Evolutionary conservation across 2,797 vertebrate species (phyloP), one percentile per base, ranked within the genome.

Genomic region (Rousettus madagascariensis): DNA sequence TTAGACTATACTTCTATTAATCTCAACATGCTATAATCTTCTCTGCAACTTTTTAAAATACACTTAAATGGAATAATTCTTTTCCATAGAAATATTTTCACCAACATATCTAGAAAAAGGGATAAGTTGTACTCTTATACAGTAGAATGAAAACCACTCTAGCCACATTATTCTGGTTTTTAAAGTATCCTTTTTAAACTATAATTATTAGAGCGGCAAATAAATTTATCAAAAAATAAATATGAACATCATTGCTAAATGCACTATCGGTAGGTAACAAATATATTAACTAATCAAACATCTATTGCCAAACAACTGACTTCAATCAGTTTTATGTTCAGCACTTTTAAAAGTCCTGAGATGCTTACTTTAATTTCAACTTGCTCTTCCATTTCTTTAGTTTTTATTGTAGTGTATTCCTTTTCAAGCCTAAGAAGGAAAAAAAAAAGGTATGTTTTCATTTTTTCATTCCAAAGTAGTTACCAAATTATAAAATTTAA

Each of bases 331-430:
- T 8, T 63, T 78, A 90, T 90, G 24, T 78, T 49, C 3, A 79
- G 28, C 3, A 43, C 33, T 86, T 94, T 89, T 46, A 63, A 75
- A 96, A 95, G 15, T 22, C 57, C 49, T 85, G 22, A 89, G 59
- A 84, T 33, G 93, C 98, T 97, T 98, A 99, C 99, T 99, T 99
- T 99, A 98, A 99, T 99, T 98, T 99, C 99, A 97, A 99, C 99
- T 98, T 99, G 99, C 92, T 99, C 99, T 98, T 99, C 99, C 99
- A 99, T 99, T 98, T 99, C 99, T 98, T 99, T 99, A 88, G 99
- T 99, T 99, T 99, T 99, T 98, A 99, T 99, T 98, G 99, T 99
- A 99, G 99, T 99, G 98, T 99, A 99, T 96, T 99, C 99, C 95
- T 99, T 99, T 98, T 99, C 99, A 97, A 99, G 99, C 98, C 99